Percentiles rank a stretch among this genome's conserved stretches.
Evolutionary conservation across 1,140 invertebrate species (phyloP).

Genomic region (Papilio machaon): DNA sequence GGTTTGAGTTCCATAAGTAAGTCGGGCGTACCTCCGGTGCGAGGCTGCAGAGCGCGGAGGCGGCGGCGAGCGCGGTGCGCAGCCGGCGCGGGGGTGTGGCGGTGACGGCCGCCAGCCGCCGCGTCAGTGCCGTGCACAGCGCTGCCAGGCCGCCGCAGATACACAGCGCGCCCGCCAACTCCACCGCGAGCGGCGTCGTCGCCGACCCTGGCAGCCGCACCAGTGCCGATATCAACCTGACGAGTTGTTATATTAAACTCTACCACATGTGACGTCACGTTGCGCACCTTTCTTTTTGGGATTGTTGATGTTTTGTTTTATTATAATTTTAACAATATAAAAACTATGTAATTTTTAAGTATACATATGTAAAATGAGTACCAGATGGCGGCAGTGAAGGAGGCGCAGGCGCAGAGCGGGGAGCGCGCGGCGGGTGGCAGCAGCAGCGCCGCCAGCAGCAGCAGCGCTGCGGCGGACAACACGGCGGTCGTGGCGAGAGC

Average conservation of each 20-base stretch:
- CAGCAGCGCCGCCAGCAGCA: conserved; percentile 56
- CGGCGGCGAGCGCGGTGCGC: conserved; percentile 47
- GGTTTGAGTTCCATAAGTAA: no score
- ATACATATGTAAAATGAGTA: conserved; percentile 35
- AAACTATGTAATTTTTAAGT: no score
- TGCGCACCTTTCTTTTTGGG: neutral
- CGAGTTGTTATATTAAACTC: neutral
- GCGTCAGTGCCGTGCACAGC: conserved; percentile 50
- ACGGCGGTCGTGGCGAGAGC: conserved; percentile 49
- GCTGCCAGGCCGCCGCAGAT: conserved; percentile 45
- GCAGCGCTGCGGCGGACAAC: conserved; percentile 47
- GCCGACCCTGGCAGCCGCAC: conserved; percentile 49
- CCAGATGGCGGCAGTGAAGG: conserved; percentile 59
- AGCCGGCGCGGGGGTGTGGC: conserved; percentile 52
- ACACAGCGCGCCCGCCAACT: conserved; percentile 49
- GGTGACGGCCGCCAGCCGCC: conserved; percentile 48
- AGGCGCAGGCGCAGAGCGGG: conserved; percentile 57
- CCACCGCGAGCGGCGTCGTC: conserved; percentile 45
- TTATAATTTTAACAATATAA: no score
- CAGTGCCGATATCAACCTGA: conserved; percentile 59
- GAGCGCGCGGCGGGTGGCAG: conserved; percentile 55
- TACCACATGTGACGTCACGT: neutral
- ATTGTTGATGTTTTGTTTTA: no score
- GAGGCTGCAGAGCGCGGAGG: conserved; percentile 50
- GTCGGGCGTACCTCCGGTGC: conserved; percentile 46